Base-by-base conservation (phyloP, 2,888 invertebrate species). In the Cosmorhoe ocellata region DNA sequence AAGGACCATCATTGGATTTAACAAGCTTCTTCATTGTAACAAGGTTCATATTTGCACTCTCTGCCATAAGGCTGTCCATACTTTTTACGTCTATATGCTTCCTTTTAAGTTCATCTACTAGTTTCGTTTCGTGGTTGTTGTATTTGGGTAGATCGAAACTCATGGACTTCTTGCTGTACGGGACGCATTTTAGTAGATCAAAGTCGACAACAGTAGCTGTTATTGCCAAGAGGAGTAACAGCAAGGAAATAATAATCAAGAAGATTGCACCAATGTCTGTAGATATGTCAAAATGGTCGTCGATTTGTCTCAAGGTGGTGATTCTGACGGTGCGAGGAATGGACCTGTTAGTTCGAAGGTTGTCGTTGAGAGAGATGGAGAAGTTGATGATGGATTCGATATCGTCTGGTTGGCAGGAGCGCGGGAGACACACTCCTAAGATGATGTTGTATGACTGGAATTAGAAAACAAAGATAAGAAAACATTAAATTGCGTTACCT, bases 381-480 rank as follows among this genome's bases (percentile, higher is more conserved):
- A 91, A 91, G 51, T 83, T 80, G n/a, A 92, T 65, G 26, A 92
- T 71, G 1, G 84, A 79, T 12, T 78, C 69, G 0, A 91, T 72
- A 60, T 92, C 91, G 0, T 80, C 69, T 0, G 74, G 56, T 0
- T 67, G 61, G 61, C 92, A 92, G 24, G 85, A 79, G 0, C 76
- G 69, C 1, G 92, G 92, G 13, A 92, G 61, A 47, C 92, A 92
- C 2, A 91, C 64, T 0, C 91, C 91, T 28, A 91, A 54, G 0
- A 71, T 69, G 33, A 91, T 66, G 14, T 78, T 74, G 54, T 82
- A 80, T 0, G 75, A 73, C 91, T 91, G 79, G 76, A 39, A 81
- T 83, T 41, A 10, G 34, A 12, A 32, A 50, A 27, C 8, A 24
- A n/a, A 41, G 33, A 34, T 18, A 18, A 18, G 18, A 18, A 2